Conservation (phyloP, 2,888 invertebrate species). For the Pocota personata region DNA sequence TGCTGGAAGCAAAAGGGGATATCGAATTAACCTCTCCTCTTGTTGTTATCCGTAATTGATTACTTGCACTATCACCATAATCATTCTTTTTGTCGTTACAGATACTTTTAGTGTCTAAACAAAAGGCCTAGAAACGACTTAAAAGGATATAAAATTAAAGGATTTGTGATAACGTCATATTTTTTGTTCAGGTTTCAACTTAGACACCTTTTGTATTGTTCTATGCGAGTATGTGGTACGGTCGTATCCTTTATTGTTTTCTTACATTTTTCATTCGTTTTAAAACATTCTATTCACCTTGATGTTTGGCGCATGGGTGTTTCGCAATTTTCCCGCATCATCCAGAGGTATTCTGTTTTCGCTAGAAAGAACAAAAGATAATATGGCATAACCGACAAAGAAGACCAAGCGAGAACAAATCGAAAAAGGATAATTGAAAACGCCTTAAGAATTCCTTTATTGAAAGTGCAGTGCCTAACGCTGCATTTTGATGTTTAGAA, state of each 20-base stretch:
- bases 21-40: neutral
- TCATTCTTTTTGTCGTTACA: slow-evolving; percentile 1
- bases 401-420: slow-evolving; percentile 10
- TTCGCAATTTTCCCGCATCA: slow-evolving; percentile 74
- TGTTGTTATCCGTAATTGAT: slow-evolving; percentile 29
- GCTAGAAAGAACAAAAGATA: slow-evolving; percentile 28
- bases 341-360: slow-evolving; percentile 13
- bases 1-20: neutral
- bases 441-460: slow-evolving; percentile 39
- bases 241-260: slow-evolving; percentile 42
- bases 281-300: slow-evolving; percentile 34
- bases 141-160: slow-evolving; percentile 75
- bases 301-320: slow-evolving; percentile 74
- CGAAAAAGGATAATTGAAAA: slow-evolving; percentile 63
- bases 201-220: slow-evolving; percentile 42
- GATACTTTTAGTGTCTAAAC: neutral
- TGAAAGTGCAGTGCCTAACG: neutral
- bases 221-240: slow-evolving; percentile 28
- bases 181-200: slow-evolving; percentile 26
- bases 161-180: slow-evolving; percentile 75
- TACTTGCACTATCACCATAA: slow-evolving; percentile 15
- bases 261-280: slow-evolving; percentile 37
- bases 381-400: slow-evolving; percentile 51
- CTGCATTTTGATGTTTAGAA: neutral
- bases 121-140: slow-evolving; percentile 62